phyloP scores from a whole-genome alignment of 1,140 invertebrate genomes.

The Diachasma alloeum region DNA sequence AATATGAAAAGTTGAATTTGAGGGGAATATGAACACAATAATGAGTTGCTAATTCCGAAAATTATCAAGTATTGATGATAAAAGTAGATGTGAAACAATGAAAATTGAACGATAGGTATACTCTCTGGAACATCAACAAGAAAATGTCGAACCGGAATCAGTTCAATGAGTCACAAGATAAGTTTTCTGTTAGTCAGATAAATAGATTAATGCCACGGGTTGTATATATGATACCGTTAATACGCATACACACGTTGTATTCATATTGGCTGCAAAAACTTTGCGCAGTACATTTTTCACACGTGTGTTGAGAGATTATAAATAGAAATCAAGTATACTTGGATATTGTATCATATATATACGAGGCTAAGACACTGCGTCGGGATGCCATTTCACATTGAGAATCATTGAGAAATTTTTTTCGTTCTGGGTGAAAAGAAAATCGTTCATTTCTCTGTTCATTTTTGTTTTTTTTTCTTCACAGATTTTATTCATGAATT shows the following conservation, averaged over 20 bases:
- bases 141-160: constrained; percentile 36
- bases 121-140: not conserved
- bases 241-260: not conserved
- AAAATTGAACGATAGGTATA: not conserved
- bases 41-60: not conserved
- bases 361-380: not conserved
- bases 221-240: not conserved
- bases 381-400: not conserved
- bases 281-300: not conserved
- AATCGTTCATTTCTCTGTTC: no score
- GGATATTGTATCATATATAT: not conserved
- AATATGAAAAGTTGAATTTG: no score
- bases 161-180: constrained; percentile 52
- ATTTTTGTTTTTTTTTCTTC: no score
- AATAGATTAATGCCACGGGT: constrained; percentile 58
- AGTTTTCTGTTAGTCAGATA: constrained; percentile 59
- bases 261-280: not conserved
- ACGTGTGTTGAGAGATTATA: not conserved
- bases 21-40: not conserved
- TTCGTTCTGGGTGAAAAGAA: no score
- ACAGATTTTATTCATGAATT: no score
- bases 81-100: not conserved
- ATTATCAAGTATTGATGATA: not conserved
- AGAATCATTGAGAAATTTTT: no score
- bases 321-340: constrained; percentile 1